Conservation (phyloP, 64 coral and sea anemone genomes). For the Stylophora pistillata region DNA sequence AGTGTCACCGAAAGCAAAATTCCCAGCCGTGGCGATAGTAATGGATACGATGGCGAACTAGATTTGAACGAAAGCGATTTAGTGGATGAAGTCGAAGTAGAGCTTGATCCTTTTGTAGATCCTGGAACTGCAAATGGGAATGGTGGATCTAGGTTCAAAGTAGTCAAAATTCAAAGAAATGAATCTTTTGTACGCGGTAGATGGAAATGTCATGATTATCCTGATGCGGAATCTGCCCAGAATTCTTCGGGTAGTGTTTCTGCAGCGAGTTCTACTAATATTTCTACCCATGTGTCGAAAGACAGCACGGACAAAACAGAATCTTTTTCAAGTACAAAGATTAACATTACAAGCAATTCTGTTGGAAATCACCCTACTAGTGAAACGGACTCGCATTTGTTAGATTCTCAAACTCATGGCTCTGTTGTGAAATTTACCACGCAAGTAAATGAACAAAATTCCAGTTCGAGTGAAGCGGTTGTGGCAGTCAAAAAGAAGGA, state of each 20-base stretch:
- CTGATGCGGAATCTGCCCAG: conserved; percentile 64
- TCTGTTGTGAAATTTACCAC: conserved; percentile 3
- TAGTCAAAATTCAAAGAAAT: conserved; percentile 91
- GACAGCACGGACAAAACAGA: conserved; percentile 25
- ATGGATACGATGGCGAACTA: conserved; percentile 87
- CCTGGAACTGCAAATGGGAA: conserved; percentile 87
- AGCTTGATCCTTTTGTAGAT: conserved; percentile 64
- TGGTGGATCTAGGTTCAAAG: conserved; percentile 94
- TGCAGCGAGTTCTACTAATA: conserved; percentile 19
- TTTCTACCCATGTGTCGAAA: conserved; percentile 26
- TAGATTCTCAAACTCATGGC: conserved; percentile 10
- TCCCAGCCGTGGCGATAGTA: conserved; percentile 91
- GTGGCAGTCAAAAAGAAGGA: conserved; percentile 29
- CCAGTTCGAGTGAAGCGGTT: conserved; percentile 3
- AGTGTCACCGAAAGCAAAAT: conserved; percentile 91
- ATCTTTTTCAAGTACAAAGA: conserved; percentile 14
- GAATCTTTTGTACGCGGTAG: conserved; percentile 84
- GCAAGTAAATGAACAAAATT: conserved; percentile 47
- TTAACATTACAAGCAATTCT: not conserved
- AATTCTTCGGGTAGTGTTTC: conserved; percentile 58
- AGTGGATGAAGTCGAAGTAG: conserved; percentile 75
- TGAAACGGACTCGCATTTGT: conserved; percentile 17
- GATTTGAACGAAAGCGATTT: conserved; percentile 95
- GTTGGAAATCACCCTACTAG: conserved; percentile 30
- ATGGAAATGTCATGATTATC: conserved; percentile 93